Percentiles rank a stretch among this genome's conserved stretches.
phyloP scores from a whole-genome alignment of 2,113 vertebrate genomes.

The Siphamia tubifer region DNA sequence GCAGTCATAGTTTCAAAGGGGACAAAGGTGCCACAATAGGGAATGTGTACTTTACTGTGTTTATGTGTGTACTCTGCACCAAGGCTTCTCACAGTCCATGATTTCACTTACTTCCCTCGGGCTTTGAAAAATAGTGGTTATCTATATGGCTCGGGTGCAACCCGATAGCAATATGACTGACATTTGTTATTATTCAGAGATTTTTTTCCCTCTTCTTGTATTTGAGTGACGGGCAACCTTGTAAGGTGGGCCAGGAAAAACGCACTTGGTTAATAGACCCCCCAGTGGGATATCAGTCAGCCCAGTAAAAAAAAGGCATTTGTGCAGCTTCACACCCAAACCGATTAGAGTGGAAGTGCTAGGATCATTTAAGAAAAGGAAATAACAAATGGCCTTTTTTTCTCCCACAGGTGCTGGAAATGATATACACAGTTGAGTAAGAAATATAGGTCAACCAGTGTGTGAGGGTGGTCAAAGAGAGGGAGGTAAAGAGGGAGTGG shows the following conservation, averaged over 20 bases:
- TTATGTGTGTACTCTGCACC: conserved; percentile 15
- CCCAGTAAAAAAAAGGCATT: conserved; percentile 35
- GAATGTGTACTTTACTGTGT: conserved; percentile 16
- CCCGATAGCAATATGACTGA: conserved; percentile 66
- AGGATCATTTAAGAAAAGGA: conserved; percentile 48
- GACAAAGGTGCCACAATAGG: conserved; percentile 12
- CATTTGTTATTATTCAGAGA: conserved; percentile 71
- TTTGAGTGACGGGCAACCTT: conserved; percentile 71
- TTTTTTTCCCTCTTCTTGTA: conserved; percentile 31
- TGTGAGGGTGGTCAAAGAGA: conserved; percentile 9
- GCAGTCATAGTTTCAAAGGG: conserved; percentile 21
- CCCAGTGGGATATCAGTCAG: conserved; percentile 35
- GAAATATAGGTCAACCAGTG: conserved; percentile 69
- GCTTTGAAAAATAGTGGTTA: conserved; percentile 60
- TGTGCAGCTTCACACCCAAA: conserved; percentile 49
- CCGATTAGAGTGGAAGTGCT: conserved; percentile 54
- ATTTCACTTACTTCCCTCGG: conserved; percentile 63
- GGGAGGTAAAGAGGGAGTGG: conserved; percentile 15
- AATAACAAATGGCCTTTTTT: conserved; percentile 29
- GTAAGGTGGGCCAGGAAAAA: conserved; percentile 35
- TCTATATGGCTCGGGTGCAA: conserved; percentile 78
- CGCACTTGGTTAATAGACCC: conserved; percentile 59
- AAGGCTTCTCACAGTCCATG: conserved; percentile 33
- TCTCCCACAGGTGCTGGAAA: conserved; percentile 65
- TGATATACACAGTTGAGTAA: conserved; percentile 58